These are phyloP conservation scores for Cynoglossus semilaevis DNA, from an alignment of 2,113 vertebrate species.

Conservation along the genomic window DNA sequence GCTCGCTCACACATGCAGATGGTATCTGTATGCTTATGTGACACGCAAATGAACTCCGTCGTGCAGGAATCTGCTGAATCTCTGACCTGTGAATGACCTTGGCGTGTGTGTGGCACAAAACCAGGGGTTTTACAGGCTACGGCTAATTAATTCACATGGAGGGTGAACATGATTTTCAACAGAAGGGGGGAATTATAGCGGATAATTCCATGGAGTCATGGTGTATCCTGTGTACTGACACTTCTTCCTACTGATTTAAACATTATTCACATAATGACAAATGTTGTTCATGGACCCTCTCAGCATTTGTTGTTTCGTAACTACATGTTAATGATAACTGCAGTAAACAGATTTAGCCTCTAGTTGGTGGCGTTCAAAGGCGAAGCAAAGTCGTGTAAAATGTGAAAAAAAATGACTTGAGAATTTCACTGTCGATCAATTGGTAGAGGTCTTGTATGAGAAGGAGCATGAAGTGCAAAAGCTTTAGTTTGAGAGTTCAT, in stretches of 20 bases:
- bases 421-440: too few relatives aligned
- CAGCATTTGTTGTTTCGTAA: slow-evolving; percentile 9
- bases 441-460: too few relatives aligned
- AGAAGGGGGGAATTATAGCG: slow-evolving; percentile 29
- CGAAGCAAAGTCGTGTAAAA: too few relatives aligned
- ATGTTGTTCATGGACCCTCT: slow-evolving; percentile 8
- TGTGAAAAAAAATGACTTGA: too few relatives aligned
- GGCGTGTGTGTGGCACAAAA: slow-evolving; percentile 14
- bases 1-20: slow-evolving; percentile 28
- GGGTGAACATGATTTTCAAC: slow-evolving; percentile 44
- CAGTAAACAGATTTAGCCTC: slow-evolving; percentile 4
- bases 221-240: slow-evolving; percentile 15
- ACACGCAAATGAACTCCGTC: slow-evolving; percentile 7
- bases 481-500: too few relatives aligned
- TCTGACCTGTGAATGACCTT: slow-evolving; percentile 41
- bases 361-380: background rate
- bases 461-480: too few relatives aligned
- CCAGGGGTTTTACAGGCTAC: slow-evolving; percentile 20
- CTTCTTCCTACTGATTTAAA: slow-evolving; percentile 10
- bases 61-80: slow-evolving; percentile 5
- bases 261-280: slow-evolving; percentile 39
- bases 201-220: slow-evolving; percentile 7
- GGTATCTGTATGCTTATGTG: slow-evolving; percentile 15
- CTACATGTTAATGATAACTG: slow-evolving; percentile 13
- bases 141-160: slow-evolving; percentile 46